phyloP scores from a whole-genome alignment of 2,888 invertebrate species.

The Frankliniella intonsa region DNA sequence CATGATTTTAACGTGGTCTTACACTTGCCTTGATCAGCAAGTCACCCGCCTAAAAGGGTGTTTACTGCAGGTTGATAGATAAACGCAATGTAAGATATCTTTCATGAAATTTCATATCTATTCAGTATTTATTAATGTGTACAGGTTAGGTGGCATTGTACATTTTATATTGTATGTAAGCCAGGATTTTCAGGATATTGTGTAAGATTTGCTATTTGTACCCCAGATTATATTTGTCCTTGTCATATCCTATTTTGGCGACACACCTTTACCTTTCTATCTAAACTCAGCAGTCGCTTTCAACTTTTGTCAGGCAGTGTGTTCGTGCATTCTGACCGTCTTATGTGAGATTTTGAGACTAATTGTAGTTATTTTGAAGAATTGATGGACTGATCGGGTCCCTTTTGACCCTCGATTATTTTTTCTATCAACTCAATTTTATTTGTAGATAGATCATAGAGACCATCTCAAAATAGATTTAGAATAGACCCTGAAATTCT shows the following conservation, averaged over 20 bases:
- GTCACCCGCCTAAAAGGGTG: too few species aligned
- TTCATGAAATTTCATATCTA: slow-evolving; percentile 40
- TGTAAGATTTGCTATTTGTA: not conserved
- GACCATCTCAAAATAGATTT: slow-evolving; percentile 1
- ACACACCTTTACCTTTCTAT: not conserved
- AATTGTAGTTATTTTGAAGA: not conserved
- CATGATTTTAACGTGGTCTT: not conserved
- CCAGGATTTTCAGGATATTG: not conserved
- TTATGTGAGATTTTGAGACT: slow-evolving; percentile 20
- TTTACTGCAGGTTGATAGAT: too few species aligned
- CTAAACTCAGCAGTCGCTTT: not conserved
- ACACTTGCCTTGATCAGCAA: too few species aligned
- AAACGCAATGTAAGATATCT: slow-evolving; percentile 3
- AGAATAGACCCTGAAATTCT: not conserved
- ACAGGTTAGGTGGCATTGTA: slow-evolving; percentile 14
- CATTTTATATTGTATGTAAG: not conserved
- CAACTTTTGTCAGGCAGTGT: not conserved
- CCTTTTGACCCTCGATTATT: not conserved
- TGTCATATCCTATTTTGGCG: not conserved
- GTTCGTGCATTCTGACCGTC: slow-evolving; percentile 5
- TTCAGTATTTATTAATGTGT: slow-evolving; percentile 25
- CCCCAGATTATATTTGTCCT: not conserved
- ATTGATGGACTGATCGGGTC: not conserved
- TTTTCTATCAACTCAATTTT: not conserved
- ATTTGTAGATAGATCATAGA: slow-evolving; percentile 25